These are phyloP conservation scores for Eulemur rufifrons DNA, from an alignment of 2,113 vertebrate species.

Conservation along the genomic window DNA sequence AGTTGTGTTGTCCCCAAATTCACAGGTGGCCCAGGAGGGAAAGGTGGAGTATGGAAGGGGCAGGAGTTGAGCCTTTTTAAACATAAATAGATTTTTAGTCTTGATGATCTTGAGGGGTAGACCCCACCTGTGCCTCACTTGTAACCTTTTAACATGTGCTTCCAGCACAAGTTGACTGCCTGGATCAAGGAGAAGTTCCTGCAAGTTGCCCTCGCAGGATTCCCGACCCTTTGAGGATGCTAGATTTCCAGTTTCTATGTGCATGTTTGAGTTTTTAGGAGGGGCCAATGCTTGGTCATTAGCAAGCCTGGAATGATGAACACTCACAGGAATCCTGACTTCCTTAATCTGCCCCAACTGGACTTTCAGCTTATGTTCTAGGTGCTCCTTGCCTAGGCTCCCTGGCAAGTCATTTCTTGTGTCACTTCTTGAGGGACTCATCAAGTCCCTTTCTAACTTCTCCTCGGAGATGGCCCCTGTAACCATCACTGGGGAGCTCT, in stretches of 20 bases:
- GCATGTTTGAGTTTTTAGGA: not conserved
- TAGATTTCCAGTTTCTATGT: not conserved
- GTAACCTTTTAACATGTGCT: not conserved
- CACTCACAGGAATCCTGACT: not conserved
- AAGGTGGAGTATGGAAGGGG: accelerated
- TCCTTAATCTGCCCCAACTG: not conserved
- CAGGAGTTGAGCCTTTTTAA: not conserved
- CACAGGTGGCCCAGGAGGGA: not conserved
- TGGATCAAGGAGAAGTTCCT: not conserved
- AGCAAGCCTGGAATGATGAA: not conserved
- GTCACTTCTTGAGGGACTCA: not conserved
- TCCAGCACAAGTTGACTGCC: not conserved
- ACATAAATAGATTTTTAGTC: not conserved
- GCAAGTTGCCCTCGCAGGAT: not conserved
- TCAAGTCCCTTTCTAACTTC: not conserved
- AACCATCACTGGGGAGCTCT: not conserved
- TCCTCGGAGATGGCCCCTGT: not conserved
- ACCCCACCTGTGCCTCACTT: conserved; percentile 20
- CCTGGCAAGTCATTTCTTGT: not conserved
- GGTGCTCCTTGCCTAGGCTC: too few relatives aligned
- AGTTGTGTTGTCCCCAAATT: not conserved
- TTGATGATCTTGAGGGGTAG: conserved; percentile 33
- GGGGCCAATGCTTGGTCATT: accelerated
- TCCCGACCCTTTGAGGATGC: not conserved
- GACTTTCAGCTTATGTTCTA: too few relatives aligned